Evolutionary conservation across 2,888 invertebrate species (phyloP), one percentile per base, ranked within the genome.

Genomic region (Neoitamus cyanurus): DNA sequence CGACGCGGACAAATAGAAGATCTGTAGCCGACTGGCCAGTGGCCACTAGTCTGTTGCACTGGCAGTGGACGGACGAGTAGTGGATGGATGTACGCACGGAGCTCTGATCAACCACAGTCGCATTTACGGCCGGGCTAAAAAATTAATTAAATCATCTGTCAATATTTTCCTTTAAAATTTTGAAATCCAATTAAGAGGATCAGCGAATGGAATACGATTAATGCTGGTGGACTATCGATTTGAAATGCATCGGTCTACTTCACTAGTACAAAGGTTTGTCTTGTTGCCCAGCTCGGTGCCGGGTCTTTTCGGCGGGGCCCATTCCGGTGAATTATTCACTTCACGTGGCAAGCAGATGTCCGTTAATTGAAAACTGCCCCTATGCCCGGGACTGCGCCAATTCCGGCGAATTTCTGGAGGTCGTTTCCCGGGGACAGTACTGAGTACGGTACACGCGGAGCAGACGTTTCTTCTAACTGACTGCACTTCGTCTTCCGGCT

Each of bases 11-110:
- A 85, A 83, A 84, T 85, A 85, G 78, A 73, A 84, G 68, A 70
- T 70, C 28, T 42, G 36, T n/a, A 36, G 31, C 28, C 46, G 46
- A 20, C 58, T 48, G 42, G n/a, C n/a, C 80, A 72, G 83, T 78
- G 83, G 46, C 78, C 85, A 48, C 34, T 78, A 83, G 84, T 80
- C 85, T 85, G 84, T 85, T 85, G 85, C 85, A 82, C 68, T 83
- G 77, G 36, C 34, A 46, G 48, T 25, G 69, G 36, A 25, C 30
- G n/a, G 15, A 9, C 34, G n/a, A n/a, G 58, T 6, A 15, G 36
- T 4, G 5, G 73, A 20, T 75, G 25, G 20, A 31, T 31, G n/a
- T 82, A 37, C 82, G 37, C 37, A 69, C 82, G 20, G 28, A 42
- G 68, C n/a, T 1, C 72, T 1, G 37, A n/a, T 25, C 46, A 28